Evolutionary conservation across 2,888 invertebrate genomes (phyloP).

Genomic region (Erebia palarica): DNA sequence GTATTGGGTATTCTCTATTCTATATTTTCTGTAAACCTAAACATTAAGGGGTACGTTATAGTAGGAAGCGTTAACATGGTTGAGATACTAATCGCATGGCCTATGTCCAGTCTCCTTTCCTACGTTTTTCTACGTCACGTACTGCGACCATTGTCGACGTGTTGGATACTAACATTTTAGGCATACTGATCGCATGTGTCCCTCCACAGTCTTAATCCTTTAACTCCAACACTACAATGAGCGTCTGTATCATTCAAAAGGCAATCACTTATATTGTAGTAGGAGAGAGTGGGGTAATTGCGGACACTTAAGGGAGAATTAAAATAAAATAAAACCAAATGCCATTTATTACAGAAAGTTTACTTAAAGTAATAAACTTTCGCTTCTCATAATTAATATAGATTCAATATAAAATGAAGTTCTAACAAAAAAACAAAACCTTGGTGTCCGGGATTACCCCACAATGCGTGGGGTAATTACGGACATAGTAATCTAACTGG

Average conservation of each 20-base stretch:
- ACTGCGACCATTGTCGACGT: constrained; percentile 40
- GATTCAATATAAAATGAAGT: no score
- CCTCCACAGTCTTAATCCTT: constrained; percentile 57
- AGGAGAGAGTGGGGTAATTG: no score
- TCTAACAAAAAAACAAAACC: no score
- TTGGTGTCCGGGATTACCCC: no score
- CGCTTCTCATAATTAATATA: no score
- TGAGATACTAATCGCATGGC: constrained; percentile 62
- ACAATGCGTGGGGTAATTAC: no score
- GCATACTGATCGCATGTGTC: constrained; percentile 65
- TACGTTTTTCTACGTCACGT: constrained; percentile 46
- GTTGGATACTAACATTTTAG: constrained; percentile 59
- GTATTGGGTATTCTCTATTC: constrained; percentile 36
- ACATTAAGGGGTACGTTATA: constrained; percentile 25
- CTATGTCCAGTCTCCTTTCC: constrained; percentile 53
- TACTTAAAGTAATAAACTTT: no score
- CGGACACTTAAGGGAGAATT: no score
- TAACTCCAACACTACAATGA: constrained; percentile 50
- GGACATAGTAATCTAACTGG: no score
- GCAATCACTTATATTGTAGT: not conserved
- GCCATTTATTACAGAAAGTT: no score
- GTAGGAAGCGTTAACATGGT: constrained; percentile 54
- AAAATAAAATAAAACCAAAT: no score
- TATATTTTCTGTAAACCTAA: constrained; percentile 12
- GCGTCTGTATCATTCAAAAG: constrained; percentile 3